Conservation (phyloP, 2,113 vertebrate species). For the Pygoscelis antarcticus region DNA sequence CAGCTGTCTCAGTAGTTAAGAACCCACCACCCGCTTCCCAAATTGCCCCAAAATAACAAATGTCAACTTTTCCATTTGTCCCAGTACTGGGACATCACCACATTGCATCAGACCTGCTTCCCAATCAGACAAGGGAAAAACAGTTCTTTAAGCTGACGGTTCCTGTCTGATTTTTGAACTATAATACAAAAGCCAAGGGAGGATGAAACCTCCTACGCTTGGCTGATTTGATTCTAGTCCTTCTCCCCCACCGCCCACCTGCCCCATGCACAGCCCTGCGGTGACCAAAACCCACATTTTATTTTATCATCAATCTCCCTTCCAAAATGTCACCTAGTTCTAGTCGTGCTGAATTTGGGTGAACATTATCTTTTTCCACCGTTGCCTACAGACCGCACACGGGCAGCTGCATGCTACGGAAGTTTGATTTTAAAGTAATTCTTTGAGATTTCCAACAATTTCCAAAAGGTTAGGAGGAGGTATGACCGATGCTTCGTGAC, state of each 20-base stretch:
- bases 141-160: background rate
- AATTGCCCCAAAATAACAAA: background rate
- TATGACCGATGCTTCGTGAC: background rate
- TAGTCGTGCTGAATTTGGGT: background rate
- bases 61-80: background rate
- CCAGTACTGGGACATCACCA: background rate
- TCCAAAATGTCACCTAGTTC: background rate
- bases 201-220: background rate
- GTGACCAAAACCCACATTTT: background rate
- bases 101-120: background rate
- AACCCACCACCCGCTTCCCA: background rate
- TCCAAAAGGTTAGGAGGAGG: background rate
- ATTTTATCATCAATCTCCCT: background rate
- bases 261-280: background rate
- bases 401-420: background rate
- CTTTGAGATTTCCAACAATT: background rate
- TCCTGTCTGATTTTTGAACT: background rate
- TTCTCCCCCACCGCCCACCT: background rate
- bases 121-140: background rate
- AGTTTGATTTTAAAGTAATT: background rate
- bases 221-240: background rate
- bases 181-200: background rate
- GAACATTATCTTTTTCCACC: background rate
- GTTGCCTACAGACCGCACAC: background rate
- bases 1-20: background rate